phyloP scores from a whole-genome alignment of 1,140 invertebrate genomes.

The Rhynchophorus ferrugineus region DNA sequence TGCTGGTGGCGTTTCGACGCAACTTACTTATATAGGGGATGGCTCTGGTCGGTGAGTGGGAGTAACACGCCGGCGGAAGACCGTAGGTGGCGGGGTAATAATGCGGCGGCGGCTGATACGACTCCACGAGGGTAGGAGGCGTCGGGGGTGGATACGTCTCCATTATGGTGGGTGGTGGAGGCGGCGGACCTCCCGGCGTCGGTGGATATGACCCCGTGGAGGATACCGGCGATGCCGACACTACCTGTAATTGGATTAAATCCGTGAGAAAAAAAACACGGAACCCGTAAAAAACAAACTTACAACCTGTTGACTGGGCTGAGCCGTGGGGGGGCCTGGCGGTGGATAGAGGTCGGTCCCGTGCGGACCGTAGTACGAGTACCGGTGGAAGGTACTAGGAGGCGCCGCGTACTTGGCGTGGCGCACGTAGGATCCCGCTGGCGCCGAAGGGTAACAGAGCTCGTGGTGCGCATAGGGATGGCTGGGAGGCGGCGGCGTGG shows the following conservation, averaged over 20 bases:
- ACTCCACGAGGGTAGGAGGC: conserved; percentile 41
- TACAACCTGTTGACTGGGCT: conserved; percentile 36
- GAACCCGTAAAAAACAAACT: background rate
- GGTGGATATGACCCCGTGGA: conserved; percentile 33
- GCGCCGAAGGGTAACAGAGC: conserved; percentile 44
- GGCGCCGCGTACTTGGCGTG: conserved; percentile 42
- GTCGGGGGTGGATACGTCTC: conserved; percentile 48
- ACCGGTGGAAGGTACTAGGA: conserved; percentile 34
- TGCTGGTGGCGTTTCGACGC: no score
- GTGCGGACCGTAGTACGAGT: conserved; percentile 19
- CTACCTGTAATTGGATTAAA: conserved; percentile 23
- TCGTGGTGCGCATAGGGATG: conserved; percentile 37
- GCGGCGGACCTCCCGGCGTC: conserved; percentile 28
- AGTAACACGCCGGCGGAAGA: conserved; percentile 56
- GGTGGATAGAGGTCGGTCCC: conserved; percentile 33
- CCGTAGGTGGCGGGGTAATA: conserved; percentile 60
- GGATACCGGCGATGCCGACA: conserved; percentile 38
- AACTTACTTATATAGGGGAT: conserved; percentile 57
- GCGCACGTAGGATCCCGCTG: conserved; percentile 6
- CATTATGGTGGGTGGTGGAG: conserved; percentile 37
- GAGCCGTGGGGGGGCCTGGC: conserved; percentile 22
- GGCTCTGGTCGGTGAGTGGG: conserved; percentile 56
- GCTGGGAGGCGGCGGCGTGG: conserved; percentile 38
- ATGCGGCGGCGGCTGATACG: conserved; percentile 49
- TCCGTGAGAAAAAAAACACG: background rate